phyloP scores from a whole-genome alignment of 2,113 vertebrate genomes.

The Sander vitreus region DNA sequence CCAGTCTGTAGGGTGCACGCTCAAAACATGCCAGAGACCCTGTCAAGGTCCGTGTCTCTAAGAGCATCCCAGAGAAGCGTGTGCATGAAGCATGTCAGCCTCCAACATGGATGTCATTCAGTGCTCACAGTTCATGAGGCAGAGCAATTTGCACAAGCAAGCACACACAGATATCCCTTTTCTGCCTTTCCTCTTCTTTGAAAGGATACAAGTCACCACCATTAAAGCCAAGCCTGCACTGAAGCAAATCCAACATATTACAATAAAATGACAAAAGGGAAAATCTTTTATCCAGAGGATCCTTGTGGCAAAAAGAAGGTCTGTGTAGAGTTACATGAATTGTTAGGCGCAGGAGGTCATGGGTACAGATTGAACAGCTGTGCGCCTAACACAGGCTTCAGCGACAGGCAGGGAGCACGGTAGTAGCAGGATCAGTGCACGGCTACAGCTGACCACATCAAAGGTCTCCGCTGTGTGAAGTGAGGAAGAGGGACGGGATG shows the following conservation, averaged over 20 bases:
- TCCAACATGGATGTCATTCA: conserved; percentile 17
- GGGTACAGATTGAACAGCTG: conserved; percentile 60
- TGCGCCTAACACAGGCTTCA: conserved; percentile 33
- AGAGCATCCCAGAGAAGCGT: conserved; percentile 23
- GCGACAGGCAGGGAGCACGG: conserved; percentile 39
- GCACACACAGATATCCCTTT: conserved; percentile 14
- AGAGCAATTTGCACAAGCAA: conserved; percentile 27
- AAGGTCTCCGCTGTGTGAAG: conserved; percentile 58
- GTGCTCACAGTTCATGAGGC: conserved; percentile 19
- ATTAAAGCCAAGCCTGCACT: background rate
- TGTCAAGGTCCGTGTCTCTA: conserved; percentile 18
- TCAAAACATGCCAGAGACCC: conserved; percentile 13
- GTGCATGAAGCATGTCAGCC: conserved; percentile 23
- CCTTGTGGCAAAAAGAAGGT: conserved; percentile 25
- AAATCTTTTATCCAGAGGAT: background rate
- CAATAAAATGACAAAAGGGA: background rate
- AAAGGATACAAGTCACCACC: conserved; percentile 24
- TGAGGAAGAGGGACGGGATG: conserved; percentile 28
- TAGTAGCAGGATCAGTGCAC: conserved; percentile 42
- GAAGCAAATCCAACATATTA: background rate
- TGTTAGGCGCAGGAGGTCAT: conserved; percentile 45
- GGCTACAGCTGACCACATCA: conserved; percentile 62
- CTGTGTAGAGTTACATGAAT: conserved; percentile 19
- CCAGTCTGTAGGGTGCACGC: conserved; percentile 9
- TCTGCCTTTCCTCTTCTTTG: conserved; percentile 8